Evolutionary conservation across 1,140 invertebrate species (phyloP).

Genomic region (Micrasema minimum): DNA sequence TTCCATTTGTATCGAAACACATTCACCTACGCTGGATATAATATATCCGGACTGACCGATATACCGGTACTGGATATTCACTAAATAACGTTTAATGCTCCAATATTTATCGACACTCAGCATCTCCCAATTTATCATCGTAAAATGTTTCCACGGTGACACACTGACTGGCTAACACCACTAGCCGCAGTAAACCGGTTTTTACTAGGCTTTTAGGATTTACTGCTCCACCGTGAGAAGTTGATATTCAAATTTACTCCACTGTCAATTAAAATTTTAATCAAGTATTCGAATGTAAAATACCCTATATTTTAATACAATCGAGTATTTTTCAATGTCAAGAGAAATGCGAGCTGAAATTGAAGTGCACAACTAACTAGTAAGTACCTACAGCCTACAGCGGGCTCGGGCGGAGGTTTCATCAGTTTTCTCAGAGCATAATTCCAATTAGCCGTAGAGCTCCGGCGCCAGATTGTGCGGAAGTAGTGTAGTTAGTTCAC

Average conservation of each 20-base stretch:
- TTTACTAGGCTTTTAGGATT: slow-evolving; percentile 5
- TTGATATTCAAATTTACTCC: no score
- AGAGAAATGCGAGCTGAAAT: no score
- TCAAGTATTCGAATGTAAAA: background rate
- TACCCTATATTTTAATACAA: background rate
- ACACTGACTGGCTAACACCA: background rate
- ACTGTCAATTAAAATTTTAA: no score
- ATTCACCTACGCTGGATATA: no score
- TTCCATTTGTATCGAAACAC: no score
- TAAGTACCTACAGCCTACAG: no score
- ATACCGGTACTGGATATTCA: slow-evolving; percentile 14
- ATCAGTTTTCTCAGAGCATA: background rate
- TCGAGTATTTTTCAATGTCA: no score
- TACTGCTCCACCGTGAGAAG: no score
- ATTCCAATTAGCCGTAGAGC: slow-evolving; percentile 21
- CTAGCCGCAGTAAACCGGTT: slow-evolving; percentile 1
- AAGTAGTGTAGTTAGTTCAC: slow-evolving; percentile 27
- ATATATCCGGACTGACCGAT: no score
- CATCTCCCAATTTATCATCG: slow-evolving; percentile 11
- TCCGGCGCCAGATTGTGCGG: slow-evolving; percentile 38
- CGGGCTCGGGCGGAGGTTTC: no score
- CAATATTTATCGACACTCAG: slow-evolving; percentile 10
- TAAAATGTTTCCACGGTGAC: slow-evolving; percentile 11
- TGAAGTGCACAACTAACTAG: background rate
- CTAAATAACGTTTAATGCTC: slow-evolving; percentile 12